These are phyloP conservation scores for Dioctria linearis DNA, from an alignment of 2,888 invertebrate genomes.

Conservation along the genomic window DNA sequence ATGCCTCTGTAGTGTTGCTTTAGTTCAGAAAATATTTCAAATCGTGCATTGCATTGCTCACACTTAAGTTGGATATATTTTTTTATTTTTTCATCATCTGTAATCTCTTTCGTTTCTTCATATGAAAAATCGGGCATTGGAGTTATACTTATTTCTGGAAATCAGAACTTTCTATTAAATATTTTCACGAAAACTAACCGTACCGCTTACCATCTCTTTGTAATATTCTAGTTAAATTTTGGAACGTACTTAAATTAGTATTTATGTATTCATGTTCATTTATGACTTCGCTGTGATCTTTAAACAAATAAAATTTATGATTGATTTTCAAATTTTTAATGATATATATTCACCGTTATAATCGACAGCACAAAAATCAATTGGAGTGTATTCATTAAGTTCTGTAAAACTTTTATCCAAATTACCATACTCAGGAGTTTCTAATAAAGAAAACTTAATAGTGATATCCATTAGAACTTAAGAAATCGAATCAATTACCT, in stretches of 20 bases:
- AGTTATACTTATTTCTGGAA: slow-evolving; percentile 55
- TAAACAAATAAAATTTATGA: too few species aligned
- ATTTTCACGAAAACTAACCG: background rate
- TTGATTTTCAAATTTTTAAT: too few species aligned
- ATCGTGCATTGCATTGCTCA: slow-evolving; percentile 53
- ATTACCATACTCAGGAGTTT: slow-evolving; percentile 48
- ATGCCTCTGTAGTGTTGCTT: slow-evolving; percentile 51
- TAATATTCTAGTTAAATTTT: slow-evolving; percentile 52
- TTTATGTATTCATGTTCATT: slow-evolving; percentile 41
- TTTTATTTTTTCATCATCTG: slow-evolving; percentile 54
- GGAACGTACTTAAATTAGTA: slow-evolving; percentile 38
- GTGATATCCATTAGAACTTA: too few species aligned
- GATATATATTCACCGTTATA: slow-evolving; percentile 34
- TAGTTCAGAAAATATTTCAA: slow-evolving; percentile 53
- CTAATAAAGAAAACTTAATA: slow-evolving; percentile 17
- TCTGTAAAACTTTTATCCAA: background rate
- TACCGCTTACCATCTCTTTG: slow-evolving; percentile 37
- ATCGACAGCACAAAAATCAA: slow-evolving; percentile 46
- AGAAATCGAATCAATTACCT: slow-evolving; percentile 30
- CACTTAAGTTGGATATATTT: slow-evolving; percentile 54
- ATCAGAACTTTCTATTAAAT: background rate
- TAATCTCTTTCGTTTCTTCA: background rate
- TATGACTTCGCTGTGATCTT: background rate
- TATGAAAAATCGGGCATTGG: slow-evolving; percentile 26
- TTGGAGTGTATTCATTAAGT: slow-evolving; percentile 17